Evolutionary conservation across 37 sponge, comb jelly and placozoan species (phyloP), one percentile per base, ranked within the genome.

Genomic region (Cladorhizidae sp.): DNA sequence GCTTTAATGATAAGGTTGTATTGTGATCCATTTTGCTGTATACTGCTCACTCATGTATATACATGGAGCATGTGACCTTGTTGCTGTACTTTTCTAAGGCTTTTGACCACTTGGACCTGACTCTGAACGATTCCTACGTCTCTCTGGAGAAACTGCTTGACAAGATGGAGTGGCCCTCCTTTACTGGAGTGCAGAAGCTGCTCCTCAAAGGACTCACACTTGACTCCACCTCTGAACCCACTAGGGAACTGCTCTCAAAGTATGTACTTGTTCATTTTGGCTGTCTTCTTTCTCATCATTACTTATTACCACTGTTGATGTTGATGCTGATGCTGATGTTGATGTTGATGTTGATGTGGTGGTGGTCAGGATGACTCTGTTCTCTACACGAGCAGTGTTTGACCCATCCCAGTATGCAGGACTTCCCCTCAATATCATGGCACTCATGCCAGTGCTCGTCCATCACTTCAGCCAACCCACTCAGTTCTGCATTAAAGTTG

Each of bases 141-240:
- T 40, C 90, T 56, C 80, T 96, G 38, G 85, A 93, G 40, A 38
- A 33, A 1, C 52, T 89, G 22, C 57, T 90, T 28, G 38, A 64
- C n/a, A 85, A 93, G 77, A 78, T 90, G 70, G 78, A 90, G 28
- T 96, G 96, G 96, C 12, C 64, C 9, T 57, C 41, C 61, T 96
- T 90, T 54, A 85, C 91, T 58, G 96, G 96, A 15, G 86, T 96
- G 23, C 93, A 92, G 73, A 62, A 49, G 18, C 76, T 93, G 28
- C 76, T 96, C 20, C 64, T 96, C 63, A 96, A 96, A 85, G 96
- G 82, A 35, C 86, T 90, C 20, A 79, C 79, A 0, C 68, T 52
- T 25, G 75, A 78, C 1, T 12, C 67, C 8, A 79, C 75, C 22
- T 74, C 74, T 64, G 76, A 76, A 42, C 69, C 54, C 5, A 56